phyloP scores from a whole-genome alignment of 1,140 invertebrate genomes.

The Cryptotermes secundus region DNA sequence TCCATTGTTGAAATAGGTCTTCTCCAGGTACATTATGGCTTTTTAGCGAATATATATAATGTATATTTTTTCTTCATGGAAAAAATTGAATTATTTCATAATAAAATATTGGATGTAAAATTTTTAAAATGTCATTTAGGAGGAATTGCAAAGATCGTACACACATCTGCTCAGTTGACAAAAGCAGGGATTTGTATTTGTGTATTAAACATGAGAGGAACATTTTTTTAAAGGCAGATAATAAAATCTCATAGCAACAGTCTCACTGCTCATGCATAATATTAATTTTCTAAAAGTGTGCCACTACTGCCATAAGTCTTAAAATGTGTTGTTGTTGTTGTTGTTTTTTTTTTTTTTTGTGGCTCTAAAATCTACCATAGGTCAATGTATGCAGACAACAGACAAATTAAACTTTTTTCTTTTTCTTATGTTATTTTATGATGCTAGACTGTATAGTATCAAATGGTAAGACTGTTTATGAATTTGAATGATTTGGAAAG shows the following conservation, averaged over 20 bases:
- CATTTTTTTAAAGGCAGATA: not conserved
- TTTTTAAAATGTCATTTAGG: not conserved
- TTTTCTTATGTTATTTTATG: no score
- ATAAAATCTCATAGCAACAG: not conserved
- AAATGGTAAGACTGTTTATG: no score
- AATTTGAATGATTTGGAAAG: no score
- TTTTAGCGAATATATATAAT: not conserved
- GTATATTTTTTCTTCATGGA: not conserved
- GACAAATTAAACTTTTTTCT: no score
- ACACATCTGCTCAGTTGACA: not conserved
- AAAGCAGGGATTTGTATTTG: not conserved
- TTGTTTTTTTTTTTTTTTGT: no score
- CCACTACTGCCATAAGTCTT: not conserved
- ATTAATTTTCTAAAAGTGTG: not conserved
- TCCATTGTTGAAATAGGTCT: not conserved
- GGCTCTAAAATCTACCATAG: no score
- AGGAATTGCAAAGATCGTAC: not conserved
- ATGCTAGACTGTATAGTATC: no score
- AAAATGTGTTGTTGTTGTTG: not conserved
- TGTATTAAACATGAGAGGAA: not conserved
- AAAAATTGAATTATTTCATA: not conserved
- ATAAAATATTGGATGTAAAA: not conserved
- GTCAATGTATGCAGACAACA: no score
- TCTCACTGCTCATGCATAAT: not conserved
- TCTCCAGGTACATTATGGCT: not conserved